Evolutionary conservation across 2,113 vertebrate genomes (phyloP).

Genomic region (Aldabrachelys gigantea): DNA sequence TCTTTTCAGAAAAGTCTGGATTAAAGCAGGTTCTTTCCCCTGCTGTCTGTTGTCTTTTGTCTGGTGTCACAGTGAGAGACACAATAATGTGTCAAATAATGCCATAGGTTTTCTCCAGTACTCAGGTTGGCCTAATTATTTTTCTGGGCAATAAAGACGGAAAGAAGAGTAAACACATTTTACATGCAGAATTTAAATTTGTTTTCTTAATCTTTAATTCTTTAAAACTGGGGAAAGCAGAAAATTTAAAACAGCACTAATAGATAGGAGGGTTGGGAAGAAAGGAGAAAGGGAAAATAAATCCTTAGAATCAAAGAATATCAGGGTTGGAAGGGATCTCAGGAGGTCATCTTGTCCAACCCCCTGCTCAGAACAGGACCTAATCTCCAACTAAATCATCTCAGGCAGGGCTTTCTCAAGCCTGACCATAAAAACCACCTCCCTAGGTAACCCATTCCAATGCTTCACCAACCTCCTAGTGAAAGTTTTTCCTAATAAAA

Average conservation of each 20-base stretch:
- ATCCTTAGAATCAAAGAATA: background rate
- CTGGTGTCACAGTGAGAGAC: background rate
- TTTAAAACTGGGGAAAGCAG: background rate
- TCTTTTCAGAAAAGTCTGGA: background rate
- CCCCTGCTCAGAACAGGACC: too few species aligned
- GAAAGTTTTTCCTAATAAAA: too few species aligned
- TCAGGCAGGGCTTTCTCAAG: too few species aligned
- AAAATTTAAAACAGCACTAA: background rate
- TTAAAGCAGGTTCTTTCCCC: background rate
- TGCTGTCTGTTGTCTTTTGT: background rate
- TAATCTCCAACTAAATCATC: too few species aligned
- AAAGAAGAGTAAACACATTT: background rate
- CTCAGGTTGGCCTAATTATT: background rate
- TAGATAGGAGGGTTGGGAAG: background rate
- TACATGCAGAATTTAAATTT: background rate
- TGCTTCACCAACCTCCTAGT: too few species aligned
- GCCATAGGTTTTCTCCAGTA: background rate
- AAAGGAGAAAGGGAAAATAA: background rate
- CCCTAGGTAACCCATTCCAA: too few species aligned
- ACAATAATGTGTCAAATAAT: background rate
- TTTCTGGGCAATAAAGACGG: background rate
- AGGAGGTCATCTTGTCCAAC: too few species aligned
- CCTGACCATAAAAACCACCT: too few species aligned
- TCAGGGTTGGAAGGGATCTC: too few species aligned
- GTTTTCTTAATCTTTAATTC: background rate